A percentile compares a stretch with the other conserved stretches of the same genome.
Evolutionary conservation across 2,113 vertebrate species (phyloP).

Genomic region (Pelodiscus sinensis): DNA sequence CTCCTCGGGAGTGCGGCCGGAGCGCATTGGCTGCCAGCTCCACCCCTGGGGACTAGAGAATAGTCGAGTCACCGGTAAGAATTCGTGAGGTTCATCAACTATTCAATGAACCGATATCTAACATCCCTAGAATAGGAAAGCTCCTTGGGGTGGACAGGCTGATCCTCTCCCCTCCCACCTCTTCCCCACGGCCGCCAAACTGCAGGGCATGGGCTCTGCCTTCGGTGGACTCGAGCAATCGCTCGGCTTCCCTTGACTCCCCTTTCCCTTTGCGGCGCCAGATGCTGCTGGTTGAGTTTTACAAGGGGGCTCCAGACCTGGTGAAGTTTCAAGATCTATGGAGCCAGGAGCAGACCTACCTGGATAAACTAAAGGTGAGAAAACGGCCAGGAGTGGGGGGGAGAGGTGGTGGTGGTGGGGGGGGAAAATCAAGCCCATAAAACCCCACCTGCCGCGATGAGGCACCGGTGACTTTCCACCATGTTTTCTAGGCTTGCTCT

Average conservation of each 20-base stretch:
- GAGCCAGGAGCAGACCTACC: constrained; percentile 90
- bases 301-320: constrained; percentile 89
- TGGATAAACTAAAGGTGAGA: constrained; percentile 95
- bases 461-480: neutral
- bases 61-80: too few species aligned
- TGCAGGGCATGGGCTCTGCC: neutral
- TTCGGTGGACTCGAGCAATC: neutral
- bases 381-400: too few species aligned
- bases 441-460: neutral
- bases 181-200: neutral
- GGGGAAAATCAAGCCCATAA: too few species aligned
- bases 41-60: too few species aligned
- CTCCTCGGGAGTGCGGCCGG: too few species aligned
- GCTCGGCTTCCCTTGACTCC: neutral
- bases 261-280: constrained; percentile 23
- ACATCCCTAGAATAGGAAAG: neutral
- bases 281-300: constrained; percentile 94
- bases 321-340: constrained; percentile 92
- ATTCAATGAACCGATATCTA: too few species aligned
- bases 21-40: too few species aligned
- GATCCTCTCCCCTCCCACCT: too few species aligned
- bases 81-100: too few species aligned
- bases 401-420: too few species aligned
- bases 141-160: neutral
- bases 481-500: neutral